Percentiles rank a stretch among this genome's conserved stretches.
These are phyloP conservation scores for Rutpela maculata DNA, from an alignment of 2,888 invertebrate species.

Conservation along the genomic window DNA sequence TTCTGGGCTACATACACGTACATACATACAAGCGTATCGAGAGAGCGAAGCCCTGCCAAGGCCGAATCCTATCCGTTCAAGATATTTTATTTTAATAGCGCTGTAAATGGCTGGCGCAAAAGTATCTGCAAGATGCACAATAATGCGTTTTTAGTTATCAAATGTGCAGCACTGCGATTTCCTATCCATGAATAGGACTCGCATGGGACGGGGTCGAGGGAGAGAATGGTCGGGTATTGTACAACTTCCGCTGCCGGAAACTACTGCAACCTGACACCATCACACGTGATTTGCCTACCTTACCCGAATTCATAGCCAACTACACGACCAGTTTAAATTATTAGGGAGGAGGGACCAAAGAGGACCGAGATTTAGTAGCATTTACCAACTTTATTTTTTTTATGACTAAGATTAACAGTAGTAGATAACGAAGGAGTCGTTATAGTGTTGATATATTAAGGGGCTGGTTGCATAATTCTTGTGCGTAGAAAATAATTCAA, in stretches of 20 bases:
- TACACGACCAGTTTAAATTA: slow-evolving; percentile 47
- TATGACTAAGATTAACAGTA: slow-evolving; percentile 16
- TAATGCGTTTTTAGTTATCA: slow-evolving; percentile 40
- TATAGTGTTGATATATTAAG: slow-evolving; percentile 30
- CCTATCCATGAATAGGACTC: slow-evolving; percentile 34
- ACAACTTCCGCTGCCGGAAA: slow-evolving; percentile 59
- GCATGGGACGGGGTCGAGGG: slow-evolving; percentile 13
- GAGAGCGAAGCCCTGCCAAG: slow-evolving; percentile 13
- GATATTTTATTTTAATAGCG: slow-evolving; percentile 21
- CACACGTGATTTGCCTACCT: slow-evolving; percentile 67
- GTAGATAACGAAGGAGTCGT: slow-evolving; percentile 23
- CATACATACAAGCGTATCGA: slow-evolving; percentile 24
- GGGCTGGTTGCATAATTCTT: slow-evolving; percentile 24
- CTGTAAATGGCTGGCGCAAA: slow-evolving; percentile 16
- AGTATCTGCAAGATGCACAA: slow-evolving; percentile 37
- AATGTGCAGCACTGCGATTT: slow-evolving; percentile 42
- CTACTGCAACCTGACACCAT: slow-evolving; percentile 67
- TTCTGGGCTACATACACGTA: not conserved
- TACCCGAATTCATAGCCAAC: slow-evolving; percentile 45
- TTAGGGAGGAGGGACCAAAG: slow-evolving; percentile 34
- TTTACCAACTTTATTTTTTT: slow-evolving; percentile 29
- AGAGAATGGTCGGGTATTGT: slow-evolving; percentile 41
- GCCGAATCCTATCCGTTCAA: slow-evolving; percentile 31
- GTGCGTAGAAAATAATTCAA: not conserved
- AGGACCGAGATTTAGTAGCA: slow-evolving; percentile 15